These are phyloP conservation scores for Varroa destructor DNA, from an alignment of 1,140 invertebrate genomes.

Conservation along the genomic window DNA sequence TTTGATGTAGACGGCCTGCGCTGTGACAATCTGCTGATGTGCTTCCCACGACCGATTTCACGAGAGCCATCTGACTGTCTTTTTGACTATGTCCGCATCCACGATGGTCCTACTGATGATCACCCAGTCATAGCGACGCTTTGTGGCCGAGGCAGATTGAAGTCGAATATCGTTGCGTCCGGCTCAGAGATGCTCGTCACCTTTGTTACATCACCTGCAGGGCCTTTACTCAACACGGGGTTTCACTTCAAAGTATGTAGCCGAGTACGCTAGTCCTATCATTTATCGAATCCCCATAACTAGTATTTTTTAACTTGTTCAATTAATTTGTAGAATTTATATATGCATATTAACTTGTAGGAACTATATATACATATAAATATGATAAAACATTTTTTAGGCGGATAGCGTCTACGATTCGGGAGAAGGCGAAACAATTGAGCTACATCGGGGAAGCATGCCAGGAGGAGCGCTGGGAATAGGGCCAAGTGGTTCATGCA, in stretches of 20 bases:
- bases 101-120: slow-evolving; percentile 73
- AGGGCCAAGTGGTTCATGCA: neutral
- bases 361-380: no score
- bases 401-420: slow-evolving; percentile 31
- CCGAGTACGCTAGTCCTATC: no score
- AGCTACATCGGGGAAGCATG: neutral
- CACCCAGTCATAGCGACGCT: slow-evolving; percentile 74
- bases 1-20: slow-evolving; percentile 83
- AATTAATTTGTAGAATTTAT: no score
- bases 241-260: slow-evolving; percentile 35
- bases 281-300: no score
- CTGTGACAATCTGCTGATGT: slow-evolving; percentile 85
- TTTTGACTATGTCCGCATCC: slow-evolving; percentile 72
- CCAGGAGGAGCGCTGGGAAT: no score
- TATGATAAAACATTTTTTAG: neutral
- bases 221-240: slow-evolving; percentile 35
- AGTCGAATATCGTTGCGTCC: slow-evolving; percentile 75
- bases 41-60: slow-evolving; percentile 69
- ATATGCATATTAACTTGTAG: no score
- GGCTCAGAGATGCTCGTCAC: slow-evolving; percentile 75
- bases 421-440: slow-evolving; percentile 14
- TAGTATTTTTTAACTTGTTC: no score
- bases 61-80: slow-evolving; percentile 56
- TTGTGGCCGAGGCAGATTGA: slow-evolving; percentile 82
- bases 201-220: slow-evolving; percentile 71